Conservation (phyloP, 2,888 invertebrate species). For the Scotopteryx bipunctaria region DNA sequence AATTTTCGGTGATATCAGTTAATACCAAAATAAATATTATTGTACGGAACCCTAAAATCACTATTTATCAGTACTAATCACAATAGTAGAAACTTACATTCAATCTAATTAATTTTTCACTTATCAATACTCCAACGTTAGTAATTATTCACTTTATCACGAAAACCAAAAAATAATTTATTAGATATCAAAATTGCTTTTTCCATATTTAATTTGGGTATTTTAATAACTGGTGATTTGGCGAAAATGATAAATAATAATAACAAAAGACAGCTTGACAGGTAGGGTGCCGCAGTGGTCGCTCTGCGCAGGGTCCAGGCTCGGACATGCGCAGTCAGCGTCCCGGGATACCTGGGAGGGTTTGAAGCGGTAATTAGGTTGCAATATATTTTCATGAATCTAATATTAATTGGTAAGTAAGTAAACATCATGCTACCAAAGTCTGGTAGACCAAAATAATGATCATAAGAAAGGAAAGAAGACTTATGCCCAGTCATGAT, state of each 20-base stretch:
- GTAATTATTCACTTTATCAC: constrained; percentile 16
- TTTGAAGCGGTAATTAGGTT: neutral
- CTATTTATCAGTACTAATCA: too few relatives aligned
- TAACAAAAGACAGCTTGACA: constrained; percentile 32
- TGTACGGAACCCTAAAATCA: constrained; percentile 1
- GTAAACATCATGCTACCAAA: too few relatives aligned
- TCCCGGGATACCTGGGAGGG: neutral
- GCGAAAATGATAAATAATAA: constrained; percentile 29
- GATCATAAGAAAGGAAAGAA: too few relatives aligned
- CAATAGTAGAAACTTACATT: too few relatives aligned
- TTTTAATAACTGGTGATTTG: constrained; percentile 2
- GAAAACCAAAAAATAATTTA: constrained; percentile 15
- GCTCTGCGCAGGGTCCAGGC: constrained; percentile 29
- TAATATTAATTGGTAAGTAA: too few relatives aligned
- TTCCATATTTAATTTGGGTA: constrained; percentile 4
- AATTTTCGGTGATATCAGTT: neutral
- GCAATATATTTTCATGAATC: too few relatives aligned
- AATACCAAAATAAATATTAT: too few relatives aligned
- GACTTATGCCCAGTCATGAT: too few relatives aligned
- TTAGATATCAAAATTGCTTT: neutral
- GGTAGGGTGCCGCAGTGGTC: neutral
- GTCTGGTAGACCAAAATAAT: too few relatives aligned
- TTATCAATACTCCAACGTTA: constrained; percentile 10
- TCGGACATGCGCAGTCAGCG: constrained; percentile 31
- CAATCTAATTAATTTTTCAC: neutral